Percentiles rank a stretch among this genome's conserved stretches.
phyloP scores from a whole-genome alignment of 2,797 vertebrate species.

The Acanthiza pusilla region DNA sequence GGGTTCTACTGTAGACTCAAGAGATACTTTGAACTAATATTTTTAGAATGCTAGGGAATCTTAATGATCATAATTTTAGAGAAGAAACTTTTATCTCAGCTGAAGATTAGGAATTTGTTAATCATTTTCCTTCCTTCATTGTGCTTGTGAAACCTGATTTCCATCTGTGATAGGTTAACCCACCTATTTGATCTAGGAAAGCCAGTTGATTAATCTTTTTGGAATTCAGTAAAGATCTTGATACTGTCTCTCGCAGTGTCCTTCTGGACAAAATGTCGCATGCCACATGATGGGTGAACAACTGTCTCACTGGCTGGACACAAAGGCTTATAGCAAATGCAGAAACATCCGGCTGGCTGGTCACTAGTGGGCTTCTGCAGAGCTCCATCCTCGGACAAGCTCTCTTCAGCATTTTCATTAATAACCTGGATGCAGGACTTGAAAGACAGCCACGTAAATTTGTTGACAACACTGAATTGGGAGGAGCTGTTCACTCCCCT shows the following conservation, averaged over 20 bases:
- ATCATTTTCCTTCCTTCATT: neutral
- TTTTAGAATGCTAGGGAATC: neutral
- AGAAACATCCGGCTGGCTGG: neutral
- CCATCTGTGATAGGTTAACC: neutral
- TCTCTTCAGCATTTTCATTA: neutral
- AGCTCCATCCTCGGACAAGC: neutral
- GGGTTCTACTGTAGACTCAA: neutral
- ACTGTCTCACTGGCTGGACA: neutral
- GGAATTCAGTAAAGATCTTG: neutral
- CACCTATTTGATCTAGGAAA: neutral
- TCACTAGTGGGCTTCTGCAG: neutral
- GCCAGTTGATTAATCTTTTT: neutral
- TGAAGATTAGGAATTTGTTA: neutral
- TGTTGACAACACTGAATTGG: neutral
- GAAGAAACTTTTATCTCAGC: neutral
- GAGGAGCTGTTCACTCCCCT: neutral
- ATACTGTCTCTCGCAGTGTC: neutral
- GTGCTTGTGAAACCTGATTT: neutral
- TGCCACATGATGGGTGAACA: neutral
- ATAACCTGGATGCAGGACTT: rapidly evolving
- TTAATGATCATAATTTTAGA: neutral
- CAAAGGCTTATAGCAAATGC: neutral
- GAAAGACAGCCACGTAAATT: neutral
- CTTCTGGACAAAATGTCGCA: neutral
- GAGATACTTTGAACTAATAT: neutral